A percentile compares a stretch with the other conserved stretches of the same genome.
phyloP scores from a whole-genome alignment of 2,888 invertebrate genomes.

The Drosophila monieri region DNA sequence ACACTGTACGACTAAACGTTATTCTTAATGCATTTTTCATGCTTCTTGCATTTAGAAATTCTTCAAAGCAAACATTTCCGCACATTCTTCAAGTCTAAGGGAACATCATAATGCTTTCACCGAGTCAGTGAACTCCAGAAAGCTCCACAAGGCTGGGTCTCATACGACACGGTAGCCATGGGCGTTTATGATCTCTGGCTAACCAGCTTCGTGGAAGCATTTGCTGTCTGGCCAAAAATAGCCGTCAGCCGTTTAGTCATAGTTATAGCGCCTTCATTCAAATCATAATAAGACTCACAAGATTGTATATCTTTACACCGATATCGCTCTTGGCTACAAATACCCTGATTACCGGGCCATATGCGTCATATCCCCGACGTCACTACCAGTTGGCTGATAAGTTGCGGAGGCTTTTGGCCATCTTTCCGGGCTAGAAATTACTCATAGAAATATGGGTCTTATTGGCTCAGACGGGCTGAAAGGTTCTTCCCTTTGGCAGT shows the following conservation, averaged over 20 bases:
- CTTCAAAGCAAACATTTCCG: neutral
- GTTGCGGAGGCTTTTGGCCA: constrained; percentile 15
- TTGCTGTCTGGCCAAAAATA: constrained; percentile 12
- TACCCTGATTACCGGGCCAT: constrained; percentile 12
- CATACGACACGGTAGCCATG: constrained; percentile 3
- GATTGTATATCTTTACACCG: constrained; percentile 34
- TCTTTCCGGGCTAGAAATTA: constrained; percentile 34
- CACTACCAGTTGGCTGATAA: constrained; percentile 37
- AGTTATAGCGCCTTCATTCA: constrained; percentile 8
- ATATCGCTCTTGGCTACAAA: constrained; percentile 63
- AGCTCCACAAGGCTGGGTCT: constrained; percentile 4
- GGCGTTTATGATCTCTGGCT: constrained; percentile 19
- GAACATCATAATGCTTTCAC: neutral
- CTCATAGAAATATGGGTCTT: constrained; percentile 26
- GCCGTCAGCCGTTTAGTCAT: constrained; percentile 37
- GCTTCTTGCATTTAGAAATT: too few species aligned
- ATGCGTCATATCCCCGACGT: constrained; percentile 62
- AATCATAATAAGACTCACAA: constrained; percentile 9
- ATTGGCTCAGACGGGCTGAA: constrained; percentile 28
- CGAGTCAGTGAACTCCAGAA: constrained; percentile 11
- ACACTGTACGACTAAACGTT: too few species aligned
- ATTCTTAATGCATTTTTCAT: too few species aligned
- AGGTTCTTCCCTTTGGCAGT: constrained; percentile 23
- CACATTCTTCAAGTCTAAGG: neutral
- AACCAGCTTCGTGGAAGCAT: constrained; percentile 17